Evolutionary conservation across 2,113 vertebrate genomes (phyloP).

Genomic region (Leiothrix lutea): DNA sequence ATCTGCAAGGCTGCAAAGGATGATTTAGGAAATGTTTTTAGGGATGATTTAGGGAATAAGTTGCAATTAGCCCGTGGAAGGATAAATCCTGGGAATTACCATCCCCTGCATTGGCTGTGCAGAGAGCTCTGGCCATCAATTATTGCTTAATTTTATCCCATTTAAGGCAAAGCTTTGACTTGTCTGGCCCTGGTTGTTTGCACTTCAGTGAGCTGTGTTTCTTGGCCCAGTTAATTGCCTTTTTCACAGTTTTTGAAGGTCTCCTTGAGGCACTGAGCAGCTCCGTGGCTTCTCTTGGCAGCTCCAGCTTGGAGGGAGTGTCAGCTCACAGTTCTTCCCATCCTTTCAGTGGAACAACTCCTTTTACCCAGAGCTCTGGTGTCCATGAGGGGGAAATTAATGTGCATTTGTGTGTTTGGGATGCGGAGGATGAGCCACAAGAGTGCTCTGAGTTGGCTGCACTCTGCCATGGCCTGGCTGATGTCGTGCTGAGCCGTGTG

Average conservation of each 20-base stretch:
- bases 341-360: not conserved
- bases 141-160: not conserved
- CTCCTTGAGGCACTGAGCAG: not conserved
- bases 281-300: not conserved
- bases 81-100: not conserved
- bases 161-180: not conserved
- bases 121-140: not conserved
- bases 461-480: not conserved
- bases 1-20: not conserved
- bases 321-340: not conserved
- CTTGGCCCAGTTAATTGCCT: not conserved
- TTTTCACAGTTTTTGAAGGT: not conserved
- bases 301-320: not conserved
- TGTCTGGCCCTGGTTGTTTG: not conserved
- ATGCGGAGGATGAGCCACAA: not conserved
- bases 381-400: accelerated
- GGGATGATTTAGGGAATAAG: not conserved
- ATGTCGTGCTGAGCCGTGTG: accelerated
- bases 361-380: accelerated
- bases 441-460: not conserved
- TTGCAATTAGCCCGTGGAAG: not conserved
- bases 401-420: not conserved
- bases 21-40: not conserved
- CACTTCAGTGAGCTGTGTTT: not conserved
- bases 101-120: not conserved